Evolutionary conservation across 2,797 vertebrate genomes (phyloP).

Genomic region (Coregonus suidteri): DNA sequence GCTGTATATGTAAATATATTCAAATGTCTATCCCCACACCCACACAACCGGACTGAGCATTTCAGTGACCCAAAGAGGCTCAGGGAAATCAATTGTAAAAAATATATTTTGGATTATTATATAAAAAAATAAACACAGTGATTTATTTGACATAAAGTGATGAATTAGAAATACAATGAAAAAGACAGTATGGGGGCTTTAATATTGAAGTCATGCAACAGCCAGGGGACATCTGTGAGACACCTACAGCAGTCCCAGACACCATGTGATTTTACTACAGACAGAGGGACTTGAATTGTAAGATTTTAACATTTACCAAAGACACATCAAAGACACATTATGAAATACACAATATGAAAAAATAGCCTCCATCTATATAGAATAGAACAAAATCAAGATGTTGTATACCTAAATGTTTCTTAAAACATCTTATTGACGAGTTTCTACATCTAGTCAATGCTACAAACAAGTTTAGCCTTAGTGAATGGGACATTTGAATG

Average conservation of each 20-base stretch:
- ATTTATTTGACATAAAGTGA: too few relatives aligned
- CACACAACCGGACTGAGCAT: too few relatives aligned
- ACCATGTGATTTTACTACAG: slow-evolving; percentile 4
- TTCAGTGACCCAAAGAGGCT: too few relatives aligned
- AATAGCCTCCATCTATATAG: background rate
- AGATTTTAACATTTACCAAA: too few relatives aligned
- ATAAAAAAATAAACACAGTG: too few relatives aligned
- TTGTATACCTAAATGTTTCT: background rate
- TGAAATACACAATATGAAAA: background rate
- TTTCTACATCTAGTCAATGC: background rate
- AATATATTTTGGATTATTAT: too few relatives aligned
- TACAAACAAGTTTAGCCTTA: background rate
- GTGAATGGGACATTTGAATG: background rate
- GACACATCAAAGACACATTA: background rate
- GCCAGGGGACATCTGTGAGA: slow-evolving; percentile 70
- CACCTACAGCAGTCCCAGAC: slow-evolving; percentile 15
- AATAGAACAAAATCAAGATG: background rate
- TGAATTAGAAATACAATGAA: too few relatives aligned
- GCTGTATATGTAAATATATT: too few relatives aligned
- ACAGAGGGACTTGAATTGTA: too few relatives aligned
- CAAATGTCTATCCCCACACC: too few relatives aligned
- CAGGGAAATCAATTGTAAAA: too few relatives aligned
- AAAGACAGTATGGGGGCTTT: background rate
- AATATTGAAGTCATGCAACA: slow-evolving; percentile 45
- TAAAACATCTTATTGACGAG: background rate